A percentile compares a stretch with the other conserved stretches of the same genome.
Evolutionary conservation across 2,113 vertebrate species (phyloP).

Genomic region (Hassar affinis): DNA sequence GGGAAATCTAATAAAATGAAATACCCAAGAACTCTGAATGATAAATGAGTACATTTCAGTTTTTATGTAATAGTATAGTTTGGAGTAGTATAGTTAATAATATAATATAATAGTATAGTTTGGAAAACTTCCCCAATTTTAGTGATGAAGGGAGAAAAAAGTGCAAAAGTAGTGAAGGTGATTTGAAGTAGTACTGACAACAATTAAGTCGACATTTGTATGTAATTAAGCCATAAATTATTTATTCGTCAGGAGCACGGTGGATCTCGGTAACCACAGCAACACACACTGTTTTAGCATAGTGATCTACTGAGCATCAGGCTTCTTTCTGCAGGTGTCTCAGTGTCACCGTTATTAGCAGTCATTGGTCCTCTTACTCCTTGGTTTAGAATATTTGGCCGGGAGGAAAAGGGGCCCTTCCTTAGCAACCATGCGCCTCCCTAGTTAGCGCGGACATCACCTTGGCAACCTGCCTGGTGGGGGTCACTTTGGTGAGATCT

Average conservation of each 20-base stretch:
- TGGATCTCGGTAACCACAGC: not conserved
- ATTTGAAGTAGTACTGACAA: not conserved
- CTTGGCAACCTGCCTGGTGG: conserved; percentile 51
- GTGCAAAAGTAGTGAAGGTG: not conserved
- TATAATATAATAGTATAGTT: too few species aligned
- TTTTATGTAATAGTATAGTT: too few species aligned
- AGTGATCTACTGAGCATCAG: not conserved
- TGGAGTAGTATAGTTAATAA: too few species aligned
- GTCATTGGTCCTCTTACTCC: conserved; percentile 12
- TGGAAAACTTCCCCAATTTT: too few species aligned
- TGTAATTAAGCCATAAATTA: not conserved
- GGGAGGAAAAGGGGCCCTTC: not conserved
- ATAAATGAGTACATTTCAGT: too few species aligned
- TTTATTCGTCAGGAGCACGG: not conserved
- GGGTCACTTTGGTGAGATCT: conserved; percentile 46
- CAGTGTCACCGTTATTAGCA: conserved; percentile 15
- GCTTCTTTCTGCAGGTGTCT: conserved; percentile 21
- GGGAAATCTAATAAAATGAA: too few species aligned
- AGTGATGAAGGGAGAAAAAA: too few species aligned
- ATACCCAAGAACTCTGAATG: too few species aligned
- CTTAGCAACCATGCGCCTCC: conserved; percentile 41
- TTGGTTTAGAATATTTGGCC: conserved; percentile 26
- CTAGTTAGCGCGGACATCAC: conserved; percentile 43
- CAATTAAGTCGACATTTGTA: not conserved
- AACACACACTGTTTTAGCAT: not conserved